phyloP scores from a whole-genome alignment of 2,113 vertebrate species.

The Nymphicus hollandicus region DNA sequence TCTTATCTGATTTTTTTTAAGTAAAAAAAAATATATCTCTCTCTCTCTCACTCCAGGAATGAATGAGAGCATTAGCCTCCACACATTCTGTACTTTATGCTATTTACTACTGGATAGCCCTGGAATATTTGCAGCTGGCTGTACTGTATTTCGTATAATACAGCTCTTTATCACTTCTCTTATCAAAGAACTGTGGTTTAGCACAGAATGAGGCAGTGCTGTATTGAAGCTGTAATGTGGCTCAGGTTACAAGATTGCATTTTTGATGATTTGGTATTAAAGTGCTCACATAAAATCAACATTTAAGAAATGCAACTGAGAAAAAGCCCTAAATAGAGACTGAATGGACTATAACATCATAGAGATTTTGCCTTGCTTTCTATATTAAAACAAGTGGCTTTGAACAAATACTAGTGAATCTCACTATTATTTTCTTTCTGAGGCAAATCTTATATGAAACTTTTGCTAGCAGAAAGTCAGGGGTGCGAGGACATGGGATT shows the following conservation, averaged over 20 bases:
- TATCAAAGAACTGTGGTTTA: slow-evolving; percentile 47
- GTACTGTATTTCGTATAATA: slow-evolving; percentile 49
- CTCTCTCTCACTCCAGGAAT: not conserved
- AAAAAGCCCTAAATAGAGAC: slow-evolving; percentile 3
- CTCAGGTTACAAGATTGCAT: slow-evolving; percentile 48
- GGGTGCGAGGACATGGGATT: slow-evolving; percentile 47
- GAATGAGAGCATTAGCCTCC: slow-evolving; percentile 59
- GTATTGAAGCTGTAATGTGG: slow-evolving; percentile 27
- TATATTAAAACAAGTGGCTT: slow-evolving; percentile 8
- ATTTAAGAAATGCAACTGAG: slow-evolving; percentile 7
- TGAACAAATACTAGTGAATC: not conserved
- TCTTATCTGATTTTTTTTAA: slow-evolving; percentile 9
- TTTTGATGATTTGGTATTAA: slow-evolving; percentile 58
- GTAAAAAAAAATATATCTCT: not conserved
- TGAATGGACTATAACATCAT: not conserved
- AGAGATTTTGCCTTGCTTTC: slow-evolving; percentile 24
- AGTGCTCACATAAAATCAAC: slow-evolving; percentile 16
- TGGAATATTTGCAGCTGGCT: slow-evolving; percentile 64
- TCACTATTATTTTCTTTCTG: slow-evolving; percentile 45
- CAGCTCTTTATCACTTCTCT: slow-evolving; percentile 50
- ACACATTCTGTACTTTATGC: slow-evolving; percentile 32
- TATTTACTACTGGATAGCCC: slow-evolving; percentile 59
- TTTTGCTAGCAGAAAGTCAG: slow-evolving; percentile 40
- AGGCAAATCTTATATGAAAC: slow-evolving; percentile 14
- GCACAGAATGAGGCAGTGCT: slow-evolving; percentile 21